Conservation (phyloP, 2,797 vertebrate genomes). For the Phaenicophaeus curvirostris region DNA sequence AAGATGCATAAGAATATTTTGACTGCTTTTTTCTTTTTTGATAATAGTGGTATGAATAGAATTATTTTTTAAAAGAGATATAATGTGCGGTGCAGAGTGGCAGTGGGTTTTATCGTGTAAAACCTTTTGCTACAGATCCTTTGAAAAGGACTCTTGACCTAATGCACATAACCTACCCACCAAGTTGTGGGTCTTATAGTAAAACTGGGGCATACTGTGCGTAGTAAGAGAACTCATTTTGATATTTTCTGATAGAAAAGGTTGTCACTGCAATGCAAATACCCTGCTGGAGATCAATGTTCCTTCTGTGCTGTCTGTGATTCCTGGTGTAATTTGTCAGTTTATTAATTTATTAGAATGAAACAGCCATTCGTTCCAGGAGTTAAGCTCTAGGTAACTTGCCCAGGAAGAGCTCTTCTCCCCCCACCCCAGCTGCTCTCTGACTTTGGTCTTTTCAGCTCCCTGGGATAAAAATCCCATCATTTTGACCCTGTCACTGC, state of each 20-base stretch:
- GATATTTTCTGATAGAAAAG: background rate
- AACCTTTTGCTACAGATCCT: background rate
- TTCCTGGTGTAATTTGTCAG: background rate
- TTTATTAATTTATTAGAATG: background rate
- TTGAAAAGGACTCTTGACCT: background rate
- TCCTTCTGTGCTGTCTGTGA: background rate
- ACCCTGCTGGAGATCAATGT: background rate
- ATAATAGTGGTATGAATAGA: background rate
- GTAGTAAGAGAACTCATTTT: background rate
- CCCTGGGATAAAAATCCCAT: background rate
- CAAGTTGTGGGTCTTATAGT: background rate
- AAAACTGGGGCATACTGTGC: background rate
- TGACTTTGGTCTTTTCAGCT: background rate
- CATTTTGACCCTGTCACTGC: background rate
- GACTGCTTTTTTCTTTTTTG: background rate
- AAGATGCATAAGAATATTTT: background rate
- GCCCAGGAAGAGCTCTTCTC: background rate
- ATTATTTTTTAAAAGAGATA: background rate
- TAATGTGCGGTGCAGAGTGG: background rate
- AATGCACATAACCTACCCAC: background rate
- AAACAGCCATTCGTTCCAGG: background rate
- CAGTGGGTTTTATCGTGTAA: background rate
- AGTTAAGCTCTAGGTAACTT: background rate
- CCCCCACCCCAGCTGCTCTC: background rate
- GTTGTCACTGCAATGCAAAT: background rate